Base-by-base conservation (phyloP, 2,113 vertebrate species). In the Oenanthe melanoleuca region DNA sequence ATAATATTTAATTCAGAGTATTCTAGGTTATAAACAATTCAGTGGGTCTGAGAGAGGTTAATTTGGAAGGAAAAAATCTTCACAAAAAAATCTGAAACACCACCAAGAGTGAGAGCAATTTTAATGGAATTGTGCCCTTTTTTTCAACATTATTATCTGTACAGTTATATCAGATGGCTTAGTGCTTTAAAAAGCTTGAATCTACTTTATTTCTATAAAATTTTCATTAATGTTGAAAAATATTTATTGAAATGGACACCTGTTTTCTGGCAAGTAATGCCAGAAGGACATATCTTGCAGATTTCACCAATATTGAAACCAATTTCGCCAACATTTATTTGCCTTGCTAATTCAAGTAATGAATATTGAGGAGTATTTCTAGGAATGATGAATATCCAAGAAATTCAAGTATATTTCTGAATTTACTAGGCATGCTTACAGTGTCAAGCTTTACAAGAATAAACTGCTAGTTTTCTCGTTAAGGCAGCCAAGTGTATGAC, bases 391-490 rank as follows among this genome's bases (percentile, higher is more conserved):
- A 91, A 92, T 94, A 96, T 85, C 74, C 63, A 90, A 47, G 53
- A 94, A 95, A 95, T 96, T 94, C 44, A 93, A 28, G 33, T 90
- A 79, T 89, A 38, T 91, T 21, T 42, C 44, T 67, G 86, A 83
- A 52, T 96, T 96, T 94, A 88, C 45, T 71, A 90, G 64, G 88
- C 90, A 82, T 82, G 84, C 80, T 96, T 95, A 84, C 23, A n/a
- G 21, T 83, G 44, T 47, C 56, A 86, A 52, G 33, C 89, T 97
- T 95, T 96, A 91, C 69, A 90, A 50, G 60, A 77, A 24, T 85
- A 20, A 26, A 38, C 75, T 82, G 60, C 52, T 96, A 55, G 18
- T 95, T 98, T 95, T 86, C 88, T 96, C 34, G 11, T 78, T 60
- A 53, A 65, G 57, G 29, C 57, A 87, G 73, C 37, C 57, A 81